Evolutionary conservation across 2,888 invertebrate genomes (phyloP), one percentile per base, ranked within the genome.

Genomic region (Thalpophila matura): DNA sequence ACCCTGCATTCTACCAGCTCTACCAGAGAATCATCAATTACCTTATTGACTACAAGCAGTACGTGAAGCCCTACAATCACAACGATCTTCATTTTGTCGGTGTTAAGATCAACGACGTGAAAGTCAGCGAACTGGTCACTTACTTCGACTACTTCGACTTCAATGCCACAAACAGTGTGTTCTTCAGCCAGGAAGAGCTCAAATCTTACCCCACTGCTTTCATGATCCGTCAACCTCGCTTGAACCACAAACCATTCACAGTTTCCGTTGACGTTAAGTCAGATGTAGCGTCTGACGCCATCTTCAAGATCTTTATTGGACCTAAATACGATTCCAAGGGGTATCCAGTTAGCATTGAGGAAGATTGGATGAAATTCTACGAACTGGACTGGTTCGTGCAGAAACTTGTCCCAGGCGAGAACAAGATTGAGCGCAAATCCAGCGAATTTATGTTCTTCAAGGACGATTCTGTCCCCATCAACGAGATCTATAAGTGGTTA

Each of bases 1-100:
- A 97, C 86, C 97, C 97, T n/a, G 95, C 96, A 37, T 97, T 97
- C 95, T 97, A 96, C 88, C 95, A 96, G 69, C 88, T 97, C 53
- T 96, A 96, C 90, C 96, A 96, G 88, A 96, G 95, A 77, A 93
- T 97, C 80, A 74, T 95, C 57, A 87, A 94, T 51, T 95, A 94
- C 81, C 95, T 96, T 87, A 89, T 95, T 80, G 95, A 96, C 67
- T 97, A 96, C 95, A 96, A 96, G 85, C 85, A 94, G 70, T 93
- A 94, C 80, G 85, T 96, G 47, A 87, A 93, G 5, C 94, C 96
- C 0, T 97, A 97, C 92, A 94, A 92, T 57, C 88, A 94, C 58
- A 91, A 96, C 12, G 94, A 96, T 76, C 91, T 97, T 16, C 83
- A 88, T 55, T 97, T 95, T 84, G 93, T 95, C 1, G 96, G 96